A percentile compares a stretch with the other conserved stretches of the same genome.
These are phyloP conservation scores for Tribolium madens DNA, from an alignment of 1,140 invertebrate species.

Conservation along the genomic window DNA sequence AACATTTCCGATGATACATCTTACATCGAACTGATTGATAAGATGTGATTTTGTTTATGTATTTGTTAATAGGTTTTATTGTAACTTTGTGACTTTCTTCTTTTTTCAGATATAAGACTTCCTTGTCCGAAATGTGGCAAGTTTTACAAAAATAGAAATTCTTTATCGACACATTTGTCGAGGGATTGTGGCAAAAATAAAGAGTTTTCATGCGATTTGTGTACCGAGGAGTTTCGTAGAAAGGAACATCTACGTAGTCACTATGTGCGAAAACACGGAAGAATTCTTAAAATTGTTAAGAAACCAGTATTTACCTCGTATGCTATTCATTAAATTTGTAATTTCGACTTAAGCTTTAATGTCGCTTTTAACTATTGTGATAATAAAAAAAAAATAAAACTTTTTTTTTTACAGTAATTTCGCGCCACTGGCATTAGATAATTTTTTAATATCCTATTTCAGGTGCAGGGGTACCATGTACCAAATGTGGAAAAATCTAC, in stretches of 20 bases:
- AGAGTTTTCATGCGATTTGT: slow-evolving; percentile 48
- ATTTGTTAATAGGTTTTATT: not conserved
- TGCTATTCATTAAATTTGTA: not conserved
- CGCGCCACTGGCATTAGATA: not conserved
- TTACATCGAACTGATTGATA: too few relatives aligned
- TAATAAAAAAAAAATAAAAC: too few relatives aligned
- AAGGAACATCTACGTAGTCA: slow-evolving; percentile 49
- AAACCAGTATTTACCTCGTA: not conserved
- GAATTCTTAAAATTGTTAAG: not conserved
- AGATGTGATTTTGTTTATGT: not conserved
- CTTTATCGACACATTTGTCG: slow-evolving; percentile 49
- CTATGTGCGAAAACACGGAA: slow-evolving; percentile 40
- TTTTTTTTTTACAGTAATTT: not conserved
- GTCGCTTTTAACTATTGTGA: too few relatives aligned
- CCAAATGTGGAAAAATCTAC: slow-evolving; percentile 48
- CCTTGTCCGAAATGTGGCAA: slow-evolving; percentile 46
- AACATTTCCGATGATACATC: not conserved
- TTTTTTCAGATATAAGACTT: slow-evolving; percentile 15
- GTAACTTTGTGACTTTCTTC: too few relatives aligned
- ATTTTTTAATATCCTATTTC: not conserved
- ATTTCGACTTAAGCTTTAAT: not conserved
- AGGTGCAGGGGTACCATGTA: slow-evolving; percentile 31
- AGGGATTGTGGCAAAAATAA: slow-evolving; percentile 56
- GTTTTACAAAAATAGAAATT: slow-evolving; percentile 55
- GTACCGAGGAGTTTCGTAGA: slow-evolving; percentile 44